Percentiles rank a stretch among this genome's conserved stretches.
Conservation (phyloP, 2,113 vertebrate species). For the Charadrius vociferus region DNA sequence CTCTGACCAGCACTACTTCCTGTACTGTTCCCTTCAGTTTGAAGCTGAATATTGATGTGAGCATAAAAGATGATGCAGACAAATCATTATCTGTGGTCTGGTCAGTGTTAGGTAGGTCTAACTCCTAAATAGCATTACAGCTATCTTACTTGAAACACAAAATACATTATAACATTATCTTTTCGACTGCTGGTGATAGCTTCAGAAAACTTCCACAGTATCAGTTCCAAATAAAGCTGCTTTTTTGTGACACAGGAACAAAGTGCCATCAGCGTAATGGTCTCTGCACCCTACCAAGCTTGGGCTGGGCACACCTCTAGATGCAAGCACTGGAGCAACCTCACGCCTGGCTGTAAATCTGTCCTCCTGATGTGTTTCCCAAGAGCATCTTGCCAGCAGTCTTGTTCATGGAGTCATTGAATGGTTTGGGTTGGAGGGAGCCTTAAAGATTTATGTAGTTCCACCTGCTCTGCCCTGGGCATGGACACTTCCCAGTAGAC, state of each 20-base stretch:
- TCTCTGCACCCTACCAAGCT: background rate
- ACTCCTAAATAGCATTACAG: background rate
- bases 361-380: background rate
- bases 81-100: background rate
- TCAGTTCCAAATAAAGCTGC: background rate
- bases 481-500: background rate
- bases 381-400: no score
- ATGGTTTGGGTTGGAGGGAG: no score
- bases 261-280: background rate
- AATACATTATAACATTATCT: accelerated
- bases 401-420: background rate
- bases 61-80: background rate
- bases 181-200: background rate
- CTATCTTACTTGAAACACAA: no score
- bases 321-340: background rate
- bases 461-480: background rate
- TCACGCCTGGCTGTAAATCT: background rate
- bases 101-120: background rate
- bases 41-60: background rate
- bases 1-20: background rate
- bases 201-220: background rate
- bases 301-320: background rate
- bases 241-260: background rate
- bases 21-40: background rate
- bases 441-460: background rate